Evolutionary conservation across 2,797 vertebrate species (phyloP), one percentile per base, ranked within the genome.

Genomic region (Anas flavirostris): DNA sequence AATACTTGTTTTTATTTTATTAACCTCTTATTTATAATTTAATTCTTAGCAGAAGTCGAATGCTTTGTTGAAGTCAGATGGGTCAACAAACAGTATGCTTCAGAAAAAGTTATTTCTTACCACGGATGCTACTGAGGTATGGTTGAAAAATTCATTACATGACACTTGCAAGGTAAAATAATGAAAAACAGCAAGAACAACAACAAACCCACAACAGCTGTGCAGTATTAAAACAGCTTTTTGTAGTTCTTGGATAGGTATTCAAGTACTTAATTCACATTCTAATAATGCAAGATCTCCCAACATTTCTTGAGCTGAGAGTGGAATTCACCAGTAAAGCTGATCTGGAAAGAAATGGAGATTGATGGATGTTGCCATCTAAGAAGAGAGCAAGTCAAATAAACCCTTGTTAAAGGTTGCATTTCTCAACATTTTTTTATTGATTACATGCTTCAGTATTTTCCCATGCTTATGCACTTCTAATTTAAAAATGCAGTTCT

Each of bases 91-190:
- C 41, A 82, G 37, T 77, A 85, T 79, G 44, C 35, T 88, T 84
- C 98, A 98, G 91, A 98, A 96, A 96, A 98, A 98, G 75, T 98
- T 98, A 41, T 98, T 98, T 94, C 96, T 98, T 90, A 98, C 98
- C 18, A 97, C 91, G 35, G 98, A 98, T 17, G 97, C 92, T 90
- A 96, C 93, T 26, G 98, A 99, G 98, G 98, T 98, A 97, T 74
- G 82, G 33, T 60, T 92, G 64, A 90, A 92, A 80, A 92, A 83
- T 52, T 75, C 2, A n/a, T 60, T 91, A 75, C 31, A 62, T 85
- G 13, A n/a, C 7, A 66, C 74, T 63, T 89, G 13, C 43, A 67
- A 91, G 58, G 11, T 67, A 67, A 82, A 89, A 39, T 81, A 69
- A 13, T 46, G 19, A 43, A 86, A n/a, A 2, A 33, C 46, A 48